Evolutionary conservation across 2,797 vertebrate genomes (phyloP).

Genomic region (Gymnoscopelus microlampas): DNA sequence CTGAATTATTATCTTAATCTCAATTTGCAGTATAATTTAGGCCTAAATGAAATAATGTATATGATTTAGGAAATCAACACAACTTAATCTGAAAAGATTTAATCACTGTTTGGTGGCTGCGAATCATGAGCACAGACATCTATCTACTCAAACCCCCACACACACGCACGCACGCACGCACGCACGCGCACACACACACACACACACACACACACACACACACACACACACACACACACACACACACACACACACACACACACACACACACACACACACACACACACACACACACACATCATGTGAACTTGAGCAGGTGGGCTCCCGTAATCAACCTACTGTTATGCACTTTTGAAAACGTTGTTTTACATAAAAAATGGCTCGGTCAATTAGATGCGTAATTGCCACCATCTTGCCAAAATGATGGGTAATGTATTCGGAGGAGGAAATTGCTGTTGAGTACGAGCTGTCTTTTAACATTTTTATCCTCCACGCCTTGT

Average conservation of each 20-base stretch:
- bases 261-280: conserved; percentile 21
- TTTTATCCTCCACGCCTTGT: not conserved
- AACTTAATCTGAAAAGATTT: not conserved
- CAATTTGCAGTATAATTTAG: too few species aligned
- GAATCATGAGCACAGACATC: not conserved
- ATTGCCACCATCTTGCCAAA: conserved; percentile 74
- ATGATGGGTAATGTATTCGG: conserved; percentile 67
- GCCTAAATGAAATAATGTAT: too few species aligned
- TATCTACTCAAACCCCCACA: not conserved
- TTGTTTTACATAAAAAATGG: conserved; percentile 71
- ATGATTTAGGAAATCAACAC: not conserved
- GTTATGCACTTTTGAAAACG: conserved; percentile 62
- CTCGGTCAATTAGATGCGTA: conserved; percentile 74
- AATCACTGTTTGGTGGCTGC: not conserved
- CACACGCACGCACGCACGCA: not conserved
- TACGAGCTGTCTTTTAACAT: conserved; percentile 43
- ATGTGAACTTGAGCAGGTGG: conserved; percentile 55
- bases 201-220: not conserved
- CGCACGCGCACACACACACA: not conserved
- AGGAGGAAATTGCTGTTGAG: conserved; percentile 56
- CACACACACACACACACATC: conserved; percentile 28
- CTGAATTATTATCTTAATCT: too few species aligned
- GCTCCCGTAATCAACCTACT: conserved; percentile 55
- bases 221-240: conserved; percentile 1
- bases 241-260: not conserved